Evolutionary conservation across 2,888 invertebrate species (phyloP), one percentile per base, ranked within the genome.

Genomic region (Megamerina dolium): DNA sequence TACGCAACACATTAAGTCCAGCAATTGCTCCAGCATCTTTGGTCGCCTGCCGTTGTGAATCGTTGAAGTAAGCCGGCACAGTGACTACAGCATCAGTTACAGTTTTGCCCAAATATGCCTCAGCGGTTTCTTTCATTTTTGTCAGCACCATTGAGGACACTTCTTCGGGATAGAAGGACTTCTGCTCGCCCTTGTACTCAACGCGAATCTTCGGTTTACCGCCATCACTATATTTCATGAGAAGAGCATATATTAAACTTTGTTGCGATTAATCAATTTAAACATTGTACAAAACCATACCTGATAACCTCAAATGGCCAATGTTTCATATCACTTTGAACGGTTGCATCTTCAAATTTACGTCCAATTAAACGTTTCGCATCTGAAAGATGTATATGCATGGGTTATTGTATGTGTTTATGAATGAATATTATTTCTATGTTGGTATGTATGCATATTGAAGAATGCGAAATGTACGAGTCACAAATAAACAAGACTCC

Each of bases 281-380:
- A n/a, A n/a, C n/a, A n/a, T n/a, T n/a, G n/a, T n/a, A n/a, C n/a
- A n/a, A n/a, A n/a, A n/a, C n/a, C n/a, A n/a, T n/a, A n/a, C n/a
- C n/a, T 85, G 65, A 86, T 71, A 2, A 93, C 91, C 67, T 86
- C 88, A 66, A 95, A 95, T 27, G 94, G 94, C 86, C 92, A 94
- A 72, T 87, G 87, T 74, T 93, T 91, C 81, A 93, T 85, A 68
- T 95, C 93, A 46, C 81, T 81, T 75, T 99, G 95, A 37, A 99
- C 90, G 5, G 87, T 84, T 40, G 79, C 75, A 73, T 94, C 93
- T 54, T 85, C 85, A 70, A 85, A 95, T 59, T 86, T 85, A 60
- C 94, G 85, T 47, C 95, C 95, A 74, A 96, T 93, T 64, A 96
- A 78, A 69, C 94, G 86, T 74, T 96, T 87, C 58, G 92, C 94